Conservation (phyloP, 2,888 invertebrate species). For the Mylabris sibirica region DNA sequence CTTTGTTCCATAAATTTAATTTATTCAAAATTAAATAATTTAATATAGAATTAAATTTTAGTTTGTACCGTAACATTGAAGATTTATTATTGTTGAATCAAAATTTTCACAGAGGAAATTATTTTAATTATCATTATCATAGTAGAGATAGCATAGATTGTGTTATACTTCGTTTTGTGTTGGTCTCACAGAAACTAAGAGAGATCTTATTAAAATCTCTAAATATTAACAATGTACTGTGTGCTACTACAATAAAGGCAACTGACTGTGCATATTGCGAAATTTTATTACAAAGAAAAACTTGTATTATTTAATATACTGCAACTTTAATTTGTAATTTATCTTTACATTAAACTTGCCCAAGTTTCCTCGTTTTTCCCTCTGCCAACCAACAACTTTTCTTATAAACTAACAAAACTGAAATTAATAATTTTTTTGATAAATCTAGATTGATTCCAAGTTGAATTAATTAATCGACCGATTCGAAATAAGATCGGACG, state of each 20-base stretch:
- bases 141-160: no score
- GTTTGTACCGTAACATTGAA: background rate
- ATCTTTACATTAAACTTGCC: conserved; percentile 3
- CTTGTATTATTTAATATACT: background rate
- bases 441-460: background rate
- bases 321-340: conserved; percentile 1
- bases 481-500: no score
- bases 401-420: background rate
- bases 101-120: background rate
- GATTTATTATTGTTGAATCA: background rate
- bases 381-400: background rate
- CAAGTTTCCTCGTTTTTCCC: background rate
- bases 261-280: background rate
- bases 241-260: background rate
- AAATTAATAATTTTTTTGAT: background rate
- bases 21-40: background rate
- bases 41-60: background rate
- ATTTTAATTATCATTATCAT: no score
- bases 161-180: no score
- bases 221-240: background rate
- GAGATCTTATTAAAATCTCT: background rate
- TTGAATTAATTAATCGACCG: background rate
- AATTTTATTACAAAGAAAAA: background rate
- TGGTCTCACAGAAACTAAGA: no score
- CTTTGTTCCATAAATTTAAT: background rate